These are phyloP conservation scores for Troides helena DNA, from an alignment of 2,888 invertebrate genomes.

Conservation along the genomic window DNA sequence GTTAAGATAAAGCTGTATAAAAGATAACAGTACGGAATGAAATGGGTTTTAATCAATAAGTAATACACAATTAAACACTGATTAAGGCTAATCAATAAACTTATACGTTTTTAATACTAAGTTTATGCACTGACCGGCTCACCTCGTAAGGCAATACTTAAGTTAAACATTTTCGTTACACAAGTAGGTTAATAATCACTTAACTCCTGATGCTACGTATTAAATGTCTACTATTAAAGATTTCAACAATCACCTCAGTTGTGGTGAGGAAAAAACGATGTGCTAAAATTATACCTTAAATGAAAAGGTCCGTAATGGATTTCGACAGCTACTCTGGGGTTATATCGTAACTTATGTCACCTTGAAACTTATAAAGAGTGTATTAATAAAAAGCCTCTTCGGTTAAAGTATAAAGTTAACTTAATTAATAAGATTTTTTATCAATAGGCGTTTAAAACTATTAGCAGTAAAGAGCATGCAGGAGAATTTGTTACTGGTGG, in stretches of 20 bases:
- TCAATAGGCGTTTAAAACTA: too few species aligned
- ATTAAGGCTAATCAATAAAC: neutral
- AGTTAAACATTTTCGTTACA: constrained; percentile 14
- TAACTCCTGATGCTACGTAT: constrained; percentile 11
- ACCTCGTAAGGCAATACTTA: constrained; percentile 19
- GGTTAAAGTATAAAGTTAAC: neutral
- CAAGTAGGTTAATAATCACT: constrained; percentile 27
- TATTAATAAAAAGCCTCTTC: neutral
- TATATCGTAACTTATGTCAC: neutral
- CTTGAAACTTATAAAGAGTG: neutral
- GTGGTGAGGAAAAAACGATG: constrained; percentile 9
- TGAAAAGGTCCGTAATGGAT: constrained; percentile 14
- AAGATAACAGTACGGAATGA: too few species aligned
- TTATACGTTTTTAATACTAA: neutral
- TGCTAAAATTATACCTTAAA: constrained; percentile 24
- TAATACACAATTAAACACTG: neutral
- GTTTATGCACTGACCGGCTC: constrained; percentile 12
- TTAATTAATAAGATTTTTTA: neutral
- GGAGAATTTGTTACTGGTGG: too few species aligned
- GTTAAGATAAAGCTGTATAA: too few species aligned
- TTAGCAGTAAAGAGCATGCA: too few species aligned
- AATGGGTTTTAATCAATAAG: neutral
- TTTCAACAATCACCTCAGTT: constrained; percentile 2
- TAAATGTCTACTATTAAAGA: constrained; percentile 23
- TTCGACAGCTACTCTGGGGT: neutral